These are phyloP conservation scores for Rynchops niger DNA, from an alignment of 2,113 vertebrate genomes.

Conservation along the genomic window DNA sequence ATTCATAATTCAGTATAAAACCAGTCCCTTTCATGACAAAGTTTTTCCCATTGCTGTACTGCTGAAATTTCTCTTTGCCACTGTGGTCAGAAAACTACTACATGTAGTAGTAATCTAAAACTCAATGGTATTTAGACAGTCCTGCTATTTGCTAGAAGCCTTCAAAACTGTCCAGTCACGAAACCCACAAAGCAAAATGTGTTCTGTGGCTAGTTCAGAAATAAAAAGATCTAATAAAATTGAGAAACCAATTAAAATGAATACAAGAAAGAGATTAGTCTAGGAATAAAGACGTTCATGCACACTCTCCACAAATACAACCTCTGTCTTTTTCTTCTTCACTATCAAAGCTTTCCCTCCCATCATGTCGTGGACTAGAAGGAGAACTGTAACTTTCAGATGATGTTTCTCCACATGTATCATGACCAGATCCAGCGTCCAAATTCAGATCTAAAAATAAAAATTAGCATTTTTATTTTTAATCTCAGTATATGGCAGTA, in stretches of 20 bases:
- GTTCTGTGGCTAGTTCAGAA: not conserved
- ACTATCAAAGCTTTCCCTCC: constrained; percentile 90
- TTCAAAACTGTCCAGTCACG: rapidly evolving
- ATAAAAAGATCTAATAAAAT: not conserved
- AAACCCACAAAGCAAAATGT: not conserved
- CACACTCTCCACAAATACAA: constrained; percentile 60
- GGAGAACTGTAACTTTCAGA: constrained; percentile 96
- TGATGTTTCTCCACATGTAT: constrained; percentile 89
- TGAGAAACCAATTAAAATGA: not conserved
- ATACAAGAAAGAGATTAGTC: not conserved
- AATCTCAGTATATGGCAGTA: not conserved
- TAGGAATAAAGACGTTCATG: not conserved
- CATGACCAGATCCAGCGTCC: constrained; percentile 82
- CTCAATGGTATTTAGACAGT: not conserved
- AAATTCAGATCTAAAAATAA: constrained; percentile 80
- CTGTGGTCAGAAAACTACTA: not conserved
- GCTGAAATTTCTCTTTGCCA: not conserved
- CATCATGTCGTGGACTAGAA: constrained; percentile 88
- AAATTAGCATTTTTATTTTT: constrained; percentile 48
- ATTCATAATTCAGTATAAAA: not conserved
- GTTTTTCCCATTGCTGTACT: not conserved
- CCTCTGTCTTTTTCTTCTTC: constrained; percentile 95
- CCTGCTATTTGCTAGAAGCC: not conserved
- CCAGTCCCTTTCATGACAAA: not conserved
- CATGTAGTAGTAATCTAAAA: not conserved